Evolutionary conservation across 2,113 vertebrate genomes (phyloP), one percentile per base, ranked within the genome.

Genomic region (Microtus richardsoni): DNA sequence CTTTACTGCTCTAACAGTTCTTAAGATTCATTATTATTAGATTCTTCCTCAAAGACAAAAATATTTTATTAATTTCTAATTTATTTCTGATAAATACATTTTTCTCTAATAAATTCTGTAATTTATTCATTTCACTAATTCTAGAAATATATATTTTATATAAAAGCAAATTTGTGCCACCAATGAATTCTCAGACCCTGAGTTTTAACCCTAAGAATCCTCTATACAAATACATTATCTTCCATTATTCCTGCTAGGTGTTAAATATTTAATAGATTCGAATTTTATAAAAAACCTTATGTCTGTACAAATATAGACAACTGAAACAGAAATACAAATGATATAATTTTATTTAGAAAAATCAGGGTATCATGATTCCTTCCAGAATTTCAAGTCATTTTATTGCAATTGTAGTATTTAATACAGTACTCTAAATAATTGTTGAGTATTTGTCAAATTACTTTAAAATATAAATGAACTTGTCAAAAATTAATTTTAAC

Each of bases 321-420:
- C 52, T 88, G 36, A 89, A 11, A 95, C 11, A 64, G 36, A 91
- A 97, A 73, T 82, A n/a, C 62, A 83, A 83, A 83, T 89, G 77
- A 77, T 80, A 19, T 66, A 95, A 74, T 17, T 5, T 26, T 78
- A 71, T 71, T 28, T 89, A 58, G 2, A 30, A 89, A 52, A 94
- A 93, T 84, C 17, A 79, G 14, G 19, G 88, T 75, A 84, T 91
- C 44, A 74, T 88, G 62, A 66, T 94, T 88, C 80, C 80, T 97
- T 54, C 22, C 24, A 84, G n/a, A 95, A 95, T 90, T 92, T 71
- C 88, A 95, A 87, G 7, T 36, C 70, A 91, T 91, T 87, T 92
- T 95, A 22, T 89, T 88, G 6, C 68, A 44, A 33, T 64, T 39
- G 3, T 82, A 64, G 16, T 70, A 3, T 84, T 89, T 95, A 92